A percentile compares a stretch with the other conserved stretches of the same genome.
These are phyloP conservation scores for Ephestia elutella DNA, from an alignment of 1,140 invertebrate species.

Conservation along the genomic window DNA sequence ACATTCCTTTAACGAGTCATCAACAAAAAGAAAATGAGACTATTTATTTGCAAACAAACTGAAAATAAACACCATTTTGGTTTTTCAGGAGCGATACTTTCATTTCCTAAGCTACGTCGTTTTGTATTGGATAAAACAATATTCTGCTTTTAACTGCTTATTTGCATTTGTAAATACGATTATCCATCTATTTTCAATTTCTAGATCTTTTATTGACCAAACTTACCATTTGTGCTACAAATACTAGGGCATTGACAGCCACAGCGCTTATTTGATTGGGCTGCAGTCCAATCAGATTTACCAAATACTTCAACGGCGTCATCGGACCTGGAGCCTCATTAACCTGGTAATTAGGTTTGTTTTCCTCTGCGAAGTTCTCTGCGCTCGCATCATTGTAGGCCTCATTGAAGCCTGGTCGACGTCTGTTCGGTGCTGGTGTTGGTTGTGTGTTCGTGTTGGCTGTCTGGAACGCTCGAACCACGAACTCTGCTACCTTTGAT, in stretches of 20 bases:
- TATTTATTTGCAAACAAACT: no score
- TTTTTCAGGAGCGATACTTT: no score
- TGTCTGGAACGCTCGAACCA: conserved; percentile 58
- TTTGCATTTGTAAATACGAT: no score
- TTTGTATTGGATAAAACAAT: no score
- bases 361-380: conserved; percentile 31
- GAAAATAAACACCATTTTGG: no score
- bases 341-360: conserved; percentile 29
- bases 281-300: conserved; percentile 83
- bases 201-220: neutral
- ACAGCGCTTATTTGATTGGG: conserved; percentile 83
- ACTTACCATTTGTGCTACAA: conserved; percentile 87
- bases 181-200: no score
- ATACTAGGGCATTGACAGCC: conserved; percentile 85
- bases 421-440: conserved; percentile 19
- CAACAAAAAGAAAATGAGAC: no score
- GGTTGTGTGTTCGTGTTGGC: conserved; percentile 23
- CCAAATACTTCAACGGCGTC: conserved; percentile 69
- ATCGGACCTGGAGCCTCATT: conserved; percentile 37
- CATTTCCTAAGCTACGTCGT: no score
- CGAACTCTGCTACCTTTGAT: conserved; percentile 62
- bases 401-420: conserved; percentile 18
- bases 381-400: conserved; percentile 20
- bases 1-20: no score
- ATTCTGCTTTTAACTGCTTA: no score